A percentile compares a stretch with the other conserved stretches of the same genome.
Conservation (phyloP, 1,140 invertebrate species). For the Nasonia giraulti region DNA sequence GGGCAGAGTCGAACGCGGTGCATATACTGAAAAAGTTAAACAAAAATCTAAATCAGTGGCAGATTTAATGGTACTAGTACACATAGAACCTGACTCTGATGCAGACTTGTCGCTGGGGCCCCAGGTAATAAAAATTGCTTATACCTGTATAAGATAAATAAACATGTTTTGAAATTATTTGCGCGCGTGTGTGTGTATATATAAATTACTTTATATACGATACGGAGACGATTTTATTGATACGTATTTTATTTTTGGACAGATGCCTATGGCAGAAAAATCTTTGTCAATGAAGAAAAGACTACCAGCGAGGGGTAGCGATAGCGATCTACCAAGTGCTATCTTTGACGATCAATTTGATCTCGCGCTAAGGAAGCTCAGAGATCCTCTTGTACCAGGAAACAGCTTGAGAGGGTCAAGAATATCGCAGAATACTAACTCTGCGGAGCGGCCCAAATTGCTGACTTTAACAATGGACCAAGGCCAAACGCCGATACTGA, state of each 20-base stretch:
- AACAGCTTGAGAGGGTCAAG: constrained; percentile 46
- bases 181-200: neutral
- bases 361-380: constrained; percentile 75
- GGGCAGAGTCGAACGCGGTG: constrained; percentile 78
- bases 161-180: neutral
- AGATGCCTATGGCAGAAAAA: constrained; percentile 34
- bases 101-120: constrained; percentile 74
- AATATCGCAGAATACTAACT: constrained; percentile 41
- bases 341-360: constrained; percentile 76
- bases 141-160: neutral
- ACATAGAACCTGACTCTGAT: constrained; percentile 81
- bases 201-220: neutral
- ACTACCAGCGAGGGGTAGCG: constrained; percentile 71
- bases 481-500: constrained; percentile 58
- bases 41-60: constrained; percentile 84
- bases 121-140: constrained; percentile 57
- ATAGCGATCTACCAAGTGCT: constrained; percentile 75
- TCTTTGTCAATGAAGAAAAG: constrained; percentile 63
- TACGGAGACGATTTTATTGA: neutral
- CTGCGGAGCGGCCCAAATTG: constrained; percentile 57
- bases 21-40: constrained; percentile 81
- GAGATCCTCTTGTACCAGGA: constrained; percentile 57
- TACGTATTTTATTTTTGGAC: neutral
- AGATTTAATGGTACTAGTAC: constrained; percentile 84
- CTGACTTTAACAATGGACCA: constrained; percentile 60